These are phyloP conservation scores for Drosophila quadrilineata DNA, from an alignment of 1,140 invertebrate species.

Conservation along the genomic window DNA sequence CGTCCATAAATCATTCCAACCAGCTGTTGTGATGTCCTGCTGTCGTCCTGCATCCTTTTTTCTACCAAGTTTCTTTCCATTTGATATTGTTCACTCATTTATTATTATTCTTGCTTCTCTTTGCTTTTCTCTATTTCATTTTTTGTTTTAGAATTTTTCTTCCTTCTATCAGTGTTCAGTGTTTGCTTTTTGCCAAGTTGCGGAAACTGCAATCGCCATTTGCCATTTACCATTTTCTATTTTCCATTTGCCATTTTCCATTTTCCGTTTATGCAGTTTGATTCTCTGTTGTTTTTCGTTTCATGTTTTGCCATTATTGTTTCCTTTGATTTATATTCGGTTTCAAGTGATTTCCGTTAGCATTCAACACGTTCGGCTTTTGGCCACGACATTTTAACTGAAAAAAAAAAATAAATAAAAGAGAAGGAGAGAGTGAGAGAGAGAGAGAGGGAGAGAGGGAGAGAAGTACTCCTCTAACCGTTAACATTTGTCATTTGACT, in stretches of 20 bases:
- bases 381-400: conserved; percentile 21
- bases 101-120: conserved; percentile 18
- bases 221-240: conserved; percentile 45
- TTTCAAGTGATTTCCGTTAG: conserved; percentile 76
- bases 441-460: too few relatives aligned
- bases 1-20: conserved; percentile 57
- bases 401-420: background rate
- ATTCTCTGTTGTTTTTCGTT: conserved; percentile 6
- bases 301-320: conserved; percentile 62
- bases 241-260: conserved; percentile 5
- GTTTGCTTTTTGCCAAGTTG: background rate
- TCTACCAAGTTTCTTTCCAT: conserved; percentile 3
- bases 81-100: conserved; percentile 29
- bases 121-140: conserved; percentile 12
- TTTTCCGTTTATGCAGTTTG: conserved; percentile 30
- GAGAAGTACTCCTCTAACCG: too few relatives aligned
- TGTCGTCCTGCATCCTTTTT: conserved; percentile 16
- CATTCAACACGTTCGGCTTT: conserved; percentile 67
- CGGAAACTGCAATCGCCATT: conserved; percentile 59
- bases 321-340: conserved; percentile 74
- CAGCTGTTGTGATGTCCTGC: conserved; percentile 11
- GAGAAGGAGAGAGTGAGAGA: too few relatives aligned
- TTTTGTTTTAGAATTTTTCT: conserved; percentile 46
- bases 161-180: conserved; percentile 26
- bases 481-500: conserved; percentile 73